Percentiles rank a stretch among this genome's conserved stretches.
phyloP scores from a whole-genome alignment of 1,140 invertebrate species.

The Diabrotica virgifera region DNA sequence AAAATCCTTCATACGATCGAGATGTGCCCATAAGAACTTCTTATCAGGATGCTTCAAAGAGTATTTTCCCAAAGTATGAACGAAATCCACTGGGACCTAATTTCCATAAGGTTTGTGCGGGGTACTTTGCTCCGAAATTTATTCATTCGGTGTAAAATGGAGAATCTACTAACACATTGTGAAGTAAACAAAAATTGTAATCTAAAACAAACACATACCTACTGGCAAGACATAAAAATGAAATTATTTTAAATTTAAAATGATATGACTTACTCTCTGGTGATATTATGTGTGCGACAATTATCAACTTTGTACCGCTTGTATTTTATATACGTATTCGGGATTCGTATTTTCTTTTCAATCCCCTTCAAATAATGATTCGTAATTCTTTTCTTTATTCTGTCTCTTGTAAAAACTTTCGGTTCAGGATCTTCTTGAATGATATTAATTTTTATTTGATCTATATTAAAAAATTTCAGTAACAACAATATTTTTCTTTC shows the following conservation, averaged over 20 bases:
- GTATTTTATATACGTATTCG: constrained; percentile 24
- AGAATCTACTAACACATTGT: too few species aligned
- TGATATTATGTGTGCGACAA: constrained; percentile 16
- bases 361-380: constrained; percentile 25
- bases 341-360: constrained; percentile 22
- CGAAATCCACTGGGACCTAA: too few species aligned
- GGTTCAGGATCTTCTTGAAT: constrained; percentile 26
- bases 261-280: constrained; percentile 29
- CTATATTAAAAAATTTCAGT: constrained; percentile 63
- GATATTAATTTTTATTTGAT: constrained; percentile 29
- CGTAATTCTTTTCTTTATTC: constrained; percentile 13
- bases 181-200: neutral
- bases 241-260: too few species aligned
- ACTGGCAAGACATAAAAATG: too few species aligned
- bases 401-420: constrained; percentile 23
- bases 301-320: constrained; percentile 24
- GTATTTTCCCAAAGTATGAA: too few species aligned
- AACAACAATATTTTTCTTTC: constrained; percentile 67
- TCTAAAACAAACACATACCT: too few species aligned
- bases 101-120: too few species aligned
- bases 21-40: too few species aligned
- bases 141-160: too few species aligned
- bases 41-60: too few species aligned
- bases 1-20: too few species aligned
- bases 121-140: too few species aligned